Conservation (phyloP, 2,888 invertebrate genomes). For the Amphimallon solstitiale region DNA sequence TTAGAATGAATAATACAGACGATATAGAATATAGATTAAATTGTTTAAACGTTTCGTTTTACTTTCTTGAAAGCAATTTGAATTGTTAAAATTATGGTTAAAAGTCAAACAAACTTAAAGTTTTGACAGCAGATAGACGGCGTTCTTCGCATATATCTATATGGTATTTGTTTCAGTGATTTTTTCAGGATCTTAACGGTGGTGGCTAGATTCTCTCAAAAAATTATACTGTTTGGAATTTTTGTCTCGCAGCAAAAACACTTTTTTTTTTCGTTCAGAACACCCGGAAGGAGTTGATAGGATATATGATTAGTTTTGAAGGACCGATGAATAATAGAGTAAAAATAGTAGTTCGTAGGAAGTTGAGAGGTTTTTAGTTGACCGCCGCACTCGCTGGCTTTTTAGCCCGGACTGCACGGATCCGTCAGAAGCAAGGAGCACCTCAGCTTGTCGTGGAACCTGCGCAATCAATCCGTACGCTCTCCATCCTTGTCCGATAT, state of each 20-base stretch:
- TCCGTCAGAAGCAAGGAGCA: slow-evolving; percentile 60
- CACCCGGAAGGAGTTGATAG: slow-evolving; percentile 43
- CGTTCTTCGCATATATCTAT: slow-evolving; percentile 44
- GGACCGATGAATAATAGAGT: slow-evolving; percentile 56
- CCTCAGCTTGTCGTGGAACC: slow-evolving; percentile 48
- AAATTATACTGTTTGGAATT: too few species aligned
- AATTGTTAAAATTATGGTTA: slow-evolving; percentile 13
- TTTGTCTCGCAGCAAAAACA: background rate
- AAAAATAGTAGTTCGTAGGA: slow-evolving; percentile 58
- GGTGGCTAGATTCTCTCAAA: background rate
- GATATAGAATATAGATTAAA: slow-evolving; percentile 28
- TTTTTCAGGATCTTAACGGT: slow-evolving; percentile 8
- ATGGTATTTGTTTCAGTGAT: slow-evolving; percentile 33
- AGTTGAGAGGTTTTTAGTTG: slow-evolving; percentile 59
- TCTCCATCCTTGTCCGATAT: slow-evolving; percentile 3
- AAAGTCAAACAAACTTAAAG: slow-evolving; percentile 41
- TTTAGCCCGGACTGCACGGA: slow-evolving; percentile 67
- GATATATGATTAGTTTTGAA: slow-evolving; percentile 47
- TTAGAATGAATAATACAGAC: slow-evolving; percentile 40
- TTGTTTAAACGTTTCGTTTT: background rate
- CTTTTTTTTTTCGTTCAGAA: slow-evolving; percentile 12
- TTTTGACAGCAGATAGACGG: slow-evolving; percentile 47
- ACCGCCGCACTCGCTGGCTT: slow-evolving; percentile 70
- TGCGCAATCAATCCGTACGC: slow-evolving; percentile 37
- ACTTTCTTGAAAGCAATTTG: slow-evolving; percentile 3